Base-by-base conservation (phyloP, 64 coral and sea anemone genomes). In the Montipora sp. region DNA sequence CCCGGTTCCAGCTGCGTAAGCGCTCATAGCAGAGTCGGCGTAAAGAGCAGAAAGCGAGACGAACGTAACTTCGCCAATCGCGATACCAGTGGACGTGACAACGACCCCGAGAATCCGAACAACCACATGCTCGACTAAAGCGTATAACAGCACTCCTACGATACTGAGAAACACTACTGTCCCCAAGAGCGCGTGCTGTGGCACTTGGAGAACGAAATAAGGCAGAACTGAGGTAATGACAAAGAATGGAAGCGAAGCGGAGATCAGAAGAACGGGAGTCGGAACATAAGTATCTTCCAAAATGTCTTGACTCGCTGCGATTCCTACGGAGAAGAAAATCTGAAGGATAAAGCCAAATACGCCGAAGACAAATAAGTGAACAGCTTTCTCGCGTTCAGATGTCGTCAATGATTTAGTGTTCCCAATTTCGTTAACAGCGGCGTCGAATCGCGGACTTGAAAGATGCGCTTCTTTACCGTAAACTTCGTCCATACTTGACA, bases 221-320 rank as follows among this genome's bases (percentile, higher is more conserved):
- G 83, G 75, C 49, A 66, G 49, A 11, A 73, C 60, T 0, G 48
- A 60, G 13, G 71, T 69, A 7, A 80, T 73, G 0, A 80, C 16
- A 72, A 24, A 79, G 13, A 80, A 87, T 2, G 91, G 91, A 4
- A 57, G 58, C 19, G 59, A 73, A 20, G 48, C 65, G 16, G 69
- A 61, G 7, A 93, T 72, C 45, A 93, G 61, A 14, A 93, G 45
- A 12, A 70, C 24, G 0, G 91, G 77, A 13, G 91, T 87, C 7
- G 65, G 91, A 44, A 77, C 60, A 15, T 60, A 18, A 4, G 91
- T 87, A 19, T 60, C 91, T 70, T 76, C 91, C 16, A 93, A 85
- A 36, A 93, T 88, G 22, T 93, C 91, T 88, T 93, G 91, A 45
- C 83, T 47, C 21, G 91, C 90, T 47, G 90, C 53, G 11, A 92